These are phyloP conservation scores for Rosalia funebris DNA, from an alignment of 2,888 invertebrate species.

Conservation along the genomic window DNA sequence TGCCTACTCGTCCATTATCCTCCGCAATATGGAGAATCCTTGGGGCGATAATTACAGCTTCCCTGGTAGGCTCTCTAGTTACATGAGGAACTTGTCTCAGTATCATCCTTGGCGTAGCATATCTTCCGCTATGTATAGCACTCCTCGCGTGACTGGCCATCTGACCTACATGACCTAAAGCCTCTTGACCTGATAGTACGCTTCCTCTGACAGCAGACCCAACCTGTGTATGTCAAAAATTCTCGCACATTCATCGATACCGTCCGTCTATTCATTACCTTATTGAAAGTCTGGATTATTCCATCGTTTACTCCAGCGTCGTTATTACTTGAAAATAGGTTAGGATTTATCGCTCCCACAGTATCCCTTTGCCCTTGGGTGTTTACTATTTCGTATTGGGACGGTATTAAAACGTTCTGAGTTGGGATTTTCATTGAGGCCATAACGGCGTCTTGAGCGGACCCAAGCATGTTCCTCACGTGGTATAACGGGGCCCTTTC, in stretches of 20 bases:
- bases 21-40: constrained; percentile 23
- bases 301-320: constrained; percentile 17
- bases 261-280: constrained; percentile 32
- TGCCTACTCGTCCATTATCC: constrained; percentile 23
- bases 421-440: constrained; percentile 59
- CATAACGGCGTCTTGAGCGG: constrained; percentile 57
- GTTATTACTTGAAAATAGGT: constrained; percentile 19
- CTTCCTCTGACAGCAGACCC: constrained; percentile 57
- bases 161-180: constrained; percentile 55
- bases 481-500: constrained; percentile 60
- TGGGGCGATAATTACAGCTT: constrained; percentile 27
- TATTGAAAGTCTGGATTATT: constrained; percentile 49
- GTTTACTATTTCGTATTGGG: constrained; percentile 57
- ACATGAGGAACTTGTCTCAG: constrained; percentile 26
- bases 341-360: constrained; percentile 31
- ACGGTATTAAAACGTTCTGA: constrained; percentile 57
- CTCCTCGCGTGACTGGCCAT: constrained; percentile 55
- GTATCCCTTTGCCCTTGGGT: constrained; percentile 9
- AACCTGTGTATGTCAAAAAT: too few species aligned
- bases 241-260: background rate
- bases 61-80: constrained; percentile 17
- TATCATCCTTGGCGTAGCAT: constrained; percentile 21
- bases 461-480: constrained; percentile 57
- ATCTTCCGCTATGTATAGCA: constrained; percentile 27
- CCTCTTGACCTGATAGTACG: constrained; percentile 58